phyloP scores from a whole-genome alignment of 2,113 vertebrate genomes.

The Maccullochella peelii region DNA sequence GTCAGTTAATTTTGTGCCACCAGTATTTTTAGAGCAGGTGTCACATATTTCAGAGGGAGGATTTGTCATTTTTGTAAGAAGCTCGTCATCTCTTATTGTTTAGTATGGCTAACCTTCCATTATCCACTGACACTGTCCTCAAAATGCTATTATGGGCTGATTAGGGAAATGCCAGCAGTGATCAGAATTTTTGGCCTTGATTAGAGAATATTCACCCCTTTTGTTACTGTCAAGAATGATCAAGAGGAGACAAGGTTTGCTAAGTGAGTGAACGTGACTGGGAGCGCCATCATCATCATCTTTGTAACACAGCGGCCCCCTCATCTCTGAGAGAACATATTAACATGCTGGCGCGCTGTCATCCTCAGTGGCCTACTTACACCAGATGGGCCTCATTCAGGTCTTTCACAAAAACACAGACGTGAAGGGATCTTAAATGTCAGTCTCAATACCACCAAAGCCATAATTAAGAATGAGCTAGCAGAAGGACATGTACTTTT shows the following conservation, averaged over 20 bases:
- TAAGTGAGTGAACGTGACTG: slow-evolving; percentile 67
- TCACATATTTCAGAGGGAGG: not conserved
- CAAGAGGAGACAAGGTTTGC: slow-evolving; percentile 51
- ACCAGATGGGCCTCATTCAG: slow-evolving; percentile 71
- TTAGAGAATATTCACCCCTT: slow-evolving; percentile 64
- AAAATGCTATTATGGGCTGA: slow-evolving; percentile 61
- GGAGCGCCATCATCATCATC: slow-evolving; percentile 59
- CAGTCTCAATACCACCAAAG: slow-evolving; percentile 55
- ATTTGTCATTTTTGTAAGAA: slow-evolving; percentile 20
- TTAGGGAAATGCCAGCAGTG: slow-evolving; percentile 61
- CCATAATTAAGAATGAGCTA: slow-evolving; percentile 57
- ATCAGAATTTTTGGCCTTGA: slow-evolving; percentile 58
- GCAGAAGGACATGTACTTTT: slow-evolving; percentile 38
- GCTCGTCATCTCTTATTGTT: slow-evolving; percentile 48
- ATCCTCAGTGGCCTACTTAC: slow-evolving; percentile 55
- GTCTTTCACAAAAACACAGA: slow-evolving; percentile 58
- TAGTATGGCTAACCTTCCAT: slow-evolving; percentile 47
- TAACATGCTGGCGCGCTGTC: slow-evolving; percentile 59
- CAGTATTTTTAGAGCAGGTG: not conserved
- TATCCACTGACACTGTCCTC: slow-evolving; percentile 51
- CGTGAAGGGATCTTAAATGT: slow-evolving; percentile 65
- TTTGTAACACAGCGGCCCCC: slow-evolving; percentile 44
- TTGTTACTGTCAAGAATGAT: slow-evolving; percentile 72
- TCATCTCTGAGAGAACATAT: slow-evolving; percentile 55
- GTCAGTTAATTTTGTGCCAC: not conserved